phyloP scores from a whole-genome alignment of 2,113 vertebrate genomes.

The Campylomormyrus numenius region DNA sequence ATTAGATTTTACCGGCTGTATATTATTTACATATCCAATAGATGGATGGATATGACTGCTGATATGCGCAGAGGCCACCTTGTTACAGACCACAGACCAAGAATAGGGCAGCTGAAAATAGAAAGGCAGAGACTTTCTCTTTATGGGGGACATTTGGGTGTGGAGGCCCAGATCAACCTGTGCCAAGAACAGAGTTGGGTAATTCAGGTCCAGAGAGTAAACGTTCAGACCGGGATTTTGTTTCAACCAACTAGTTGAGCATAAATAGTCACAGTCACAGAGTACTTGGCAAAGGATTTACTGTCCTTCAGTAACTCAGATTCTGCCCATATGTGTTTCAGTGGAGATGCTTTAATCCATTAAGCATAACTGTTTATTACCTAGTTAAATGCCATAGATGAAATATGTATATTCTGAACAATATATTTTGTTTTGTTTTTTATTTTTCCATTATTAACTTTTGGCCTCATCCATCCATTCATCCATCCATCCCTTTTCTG shows the following conservation, averaged over 20 bases:
- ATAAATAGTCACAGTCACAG: too few relatives aligned
- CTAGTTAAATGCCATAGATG: not conserved
- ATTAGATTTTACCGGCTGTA: not conserved
- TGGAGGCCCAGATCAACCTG: not conserved
- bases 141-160: not conserved
- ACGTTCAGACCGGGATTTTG: too few relatives aligned
- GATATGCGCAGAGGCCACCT: not conserved
- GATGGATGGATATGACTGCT: not conserved
- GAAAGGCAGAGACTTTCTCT: not conserved
- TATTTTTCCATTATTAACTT: not conserved
- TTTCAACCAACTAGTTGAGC: too few relatives aligned
- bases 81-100: not conserved
- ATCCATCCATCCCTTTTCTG: too few relatives aligned
- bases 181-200: too few relatives aligned
- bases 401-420: not conserved
- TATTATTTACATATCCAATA: not conserved
- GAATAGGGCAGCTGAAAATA: not conserved
- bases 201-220: too few relatives aligned
- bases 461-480: not conserved
- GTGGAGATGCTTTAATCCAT: not conserved
- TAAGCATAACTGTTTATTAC: not conserved
- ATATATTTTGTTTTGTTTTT: not conserved
- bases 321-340: not conserved
- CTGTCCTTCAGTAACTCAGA: not conserved
- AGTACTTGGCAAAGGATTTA: not conserved